These are phyloP conservation scores for Pteronura brasiliensis DNA, from an alignment of 2,113 vertebrate genomes.

Conservation along the genomic window DNA sequence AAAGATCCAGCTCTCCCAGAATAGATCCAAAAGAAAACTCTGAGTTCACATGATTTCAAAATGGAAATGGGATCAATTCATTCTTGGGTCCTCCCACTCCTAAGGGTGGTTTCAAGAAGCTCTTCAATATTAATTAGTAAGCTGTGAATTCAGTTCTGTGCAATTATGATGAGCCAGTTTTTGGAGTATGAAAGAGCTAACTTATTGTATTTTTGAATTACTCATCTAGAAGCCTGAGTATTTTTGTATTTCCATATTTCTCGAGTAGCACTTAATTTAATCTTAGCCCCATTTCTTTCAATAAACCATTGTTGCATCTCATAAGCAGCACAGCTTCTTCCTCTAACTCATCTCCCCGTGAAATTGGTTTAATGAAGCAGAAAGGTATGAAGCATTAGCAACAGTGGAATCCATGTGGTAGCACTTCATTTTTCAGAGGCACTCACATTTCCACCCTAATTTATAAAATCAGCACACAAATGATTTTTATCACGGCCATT, in stretches of 20 bases:
- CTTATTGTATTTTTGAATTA: constrained; percentile 88
- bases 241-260: constrained; percentile 93
- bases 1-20: constrained; percentile 56
- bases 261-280: constrained; percentile 99
- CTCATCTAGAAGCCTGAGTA: constrained; percentile 84
- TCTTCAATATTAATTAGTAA: constrained; percentile 87
- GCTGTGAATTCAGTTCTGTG: constrained; percentile 79
- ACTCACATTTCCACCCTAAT: constrained; percentile 95
- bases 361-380: constrained; percentile 99
- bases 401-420: constrained; percentile 97
- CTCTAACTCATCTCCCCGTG: constrained; percentile 99
- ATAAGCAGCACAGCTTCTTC: constrained; percentile 96
- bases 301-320: constrained; percentile 97
- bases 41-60: constrained; percentile 79
- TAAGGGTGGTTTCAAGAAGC: constrained; percentile 77
- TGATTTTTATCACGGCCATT: constrained; percentile 97
- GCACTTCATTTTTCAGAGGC: constrained; percentile 93
- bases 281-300: constrained; percentile 97
- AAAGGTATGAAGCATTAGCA: constrained; percentile 99
- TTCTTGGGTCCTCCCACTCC: constrained; percentile 70
- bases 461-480: constrained; percentile 96
- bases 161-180: constrained; percentile 84
- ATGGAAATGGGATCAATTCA: constrained; percentile 78
- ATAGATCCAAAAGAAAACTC: constrained; percentile 70
- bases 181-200: constrained; percentile 83